phyloP scores from a whole-genome alignment of 2,797 vertebrate species.

The Hirundo rustica region DNA sequence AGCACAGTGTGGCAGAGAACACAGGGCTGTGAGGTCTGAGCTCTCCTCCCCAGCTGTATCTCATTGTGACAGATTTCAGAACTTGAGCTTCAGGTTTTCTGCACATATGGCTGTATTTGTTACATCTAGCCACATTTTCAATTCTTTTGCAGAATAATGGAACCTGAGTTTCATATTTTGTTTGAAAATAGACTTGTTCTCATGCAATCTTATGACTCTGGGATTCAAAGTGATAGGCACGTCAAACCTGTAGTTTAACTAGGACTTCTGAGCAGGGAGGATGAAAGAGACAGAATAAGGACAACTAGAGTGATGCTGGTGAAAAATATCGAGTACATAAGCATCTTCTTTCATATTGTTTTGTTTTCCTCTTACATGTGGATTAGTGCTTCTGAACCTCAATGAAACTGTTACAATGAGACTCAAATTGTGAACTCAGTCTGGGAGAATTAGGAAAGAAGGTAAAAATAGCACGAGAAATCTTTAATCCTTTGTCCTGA shows the following conservation, averaged over 20 bases:
- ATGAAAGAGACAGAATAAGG: background rate
- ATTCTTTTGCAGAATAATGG: background rate
- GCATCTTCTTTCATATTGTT: background rate
- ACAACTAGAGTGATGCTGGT: background rate
- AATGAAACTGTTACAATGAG: background rate
- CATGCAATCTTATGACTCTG: background rate
- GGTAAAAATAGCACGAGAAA: background rate
- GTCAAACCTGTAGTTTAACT: slow-evolving; percentile 26
- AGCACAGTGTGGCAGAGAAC: background rate
- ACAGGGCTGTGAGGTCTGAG: fast-evolving
- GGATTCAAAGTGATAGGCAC: slow-evolving; percentile 11
- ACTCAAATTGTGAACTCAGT: background rate
- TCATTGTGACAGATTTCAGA: background rate
- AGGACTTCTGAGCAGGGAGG: background rate
- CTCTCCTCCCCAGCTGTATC: background rate
- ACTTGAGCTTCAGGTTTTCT: background rate
- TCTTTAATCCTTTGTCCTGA: background rate
- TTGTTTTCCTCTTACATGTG: background rate
- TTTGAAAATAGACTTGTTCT: slow-evolving; percentile 18
- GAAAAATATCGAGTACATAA: background rate
- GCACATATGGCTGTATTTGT: background rate
- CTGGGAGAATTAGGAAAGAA: background rate
- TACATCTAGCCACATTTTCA: background rate
- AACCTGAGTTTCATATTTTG: background rate
- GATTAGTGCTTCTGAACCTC: background rate